phyloP scores from a whole-genome alignment of 2,888 invertebrate species.

The Lobophora halterata region DNA sequence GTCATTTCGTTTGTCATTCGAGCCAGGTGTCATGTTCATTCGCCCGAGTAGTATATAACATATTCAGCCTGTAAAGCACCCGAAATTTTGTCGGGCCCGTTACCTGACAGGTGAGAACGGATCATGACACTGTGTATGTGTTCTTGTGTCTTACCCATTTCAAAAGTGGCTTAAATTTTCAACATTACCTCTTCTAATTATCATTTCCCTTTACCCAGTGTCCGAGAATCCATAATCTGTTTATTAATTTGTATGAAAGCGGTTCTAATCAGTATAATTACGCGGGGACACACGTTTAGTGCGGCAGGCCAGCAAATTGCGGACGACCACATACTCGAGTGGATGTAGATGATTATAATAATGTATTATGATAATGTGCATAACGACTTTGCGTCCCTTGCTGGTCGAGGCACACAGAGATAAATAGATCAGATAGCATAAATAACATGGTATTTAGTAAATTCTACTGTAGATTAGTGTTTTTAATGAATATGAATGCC shows the following conservation, averaged over 20 bases:
- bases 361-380: constrained; percentile 62
- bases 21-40: too few relatives aligned
- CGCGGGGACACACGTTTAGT: constrained; percentile 41
- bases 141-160: too few relatives aligned
- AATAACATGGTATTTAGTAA: constrained; percentile 7
- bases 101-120: too few relatives aligned
- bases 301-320: constrained; percentile 45
- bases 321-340: constrained; percentile 38
- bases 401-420: constrained; percentile 40
- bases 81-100: too few relatives aligned
- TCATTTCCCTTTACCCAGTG: not conserved
- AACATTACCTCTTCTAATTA: constrained; percentile 7
- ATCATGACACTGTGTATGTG: too few relatives aligned
- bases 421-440: constrained; percentile 14
- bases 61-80: too few relatives aligned
- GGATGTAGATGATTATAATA: constrained; percentile 58
- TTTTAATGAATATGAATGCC: too few relatives aligned
- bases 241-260: constrained; percentile 22
- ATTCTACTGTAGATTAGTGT: too few relatives aligned
- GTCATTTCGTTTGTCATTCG: too few relatives aligned
- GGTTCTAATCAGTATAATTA: constrained; percentile 44
- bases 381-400: constrained; percentile 43
- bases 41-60: too few relatives aligned
- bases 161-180: too few relatives aligned
- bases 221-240: constrained; percentile 15